A percentile compares a stretch with the other conserved stretches of the same genome.
These are phyloP conservation scores for Globia sparganii DNA, from an alignment of 2,888 invertebrate genomes.

Conservation along the genomic window DNA sequence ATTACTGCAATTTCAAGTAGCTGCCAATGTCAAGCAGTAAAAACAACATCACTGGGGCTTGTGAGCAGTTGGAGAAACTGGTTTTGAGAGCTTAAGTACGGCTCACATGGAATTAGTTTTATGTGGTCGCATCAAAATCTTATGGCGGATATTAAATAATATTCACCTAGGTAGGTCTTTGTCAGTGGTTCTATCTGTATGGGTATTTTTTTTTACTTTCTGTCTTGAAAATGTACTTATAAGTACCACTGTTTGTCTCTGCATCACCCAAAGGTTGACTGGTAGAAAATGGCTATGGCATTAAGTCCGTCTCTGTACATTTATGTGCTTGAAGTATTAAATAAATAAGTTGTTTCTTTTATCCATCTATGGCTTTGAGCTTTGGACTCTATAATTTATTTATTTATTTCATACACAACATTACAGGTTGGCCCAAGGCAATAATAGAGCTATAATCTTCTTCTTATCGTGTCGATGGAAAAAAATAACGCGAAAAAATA, in stretches of 20 bases:
- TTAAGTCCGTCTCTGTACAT: too few species aligned
- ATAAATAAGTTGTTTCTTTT: too few species aligned
- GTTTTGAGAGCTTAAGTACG: constrained; percentile 42
- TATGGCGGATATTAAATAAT: background rate
- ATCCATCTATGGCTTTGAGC: background rate
- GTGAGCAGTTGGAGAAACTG: constrained; percentile 41
- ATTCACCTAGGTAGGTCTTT: background rate
- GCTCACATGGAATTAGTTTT: constrained; percentile 24
- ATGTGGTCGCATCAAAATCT: constrained; percentile 9
- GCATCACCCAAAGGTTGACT: too few species aligned
- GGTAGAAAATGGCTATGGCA: too few species aligned
- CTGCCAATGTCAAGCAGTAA: constrained; percentile 51
- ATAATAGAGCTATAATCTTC: background rate
- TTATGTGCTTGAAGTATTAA: too few species aligned
- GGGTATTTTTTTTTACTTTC: background rate
- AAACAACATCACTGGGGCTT: constrained; percentile 37
- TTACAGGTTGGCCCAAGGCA: background rate
- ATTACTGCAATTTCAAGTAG: constrained; percentile 46
- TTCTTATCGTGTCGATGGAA: background rate
- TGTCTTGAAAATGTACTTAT: background rate
- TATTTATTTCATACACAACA: background rate
- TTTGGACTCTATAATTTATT: background rate
- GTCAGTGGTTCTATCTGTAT: background rate
- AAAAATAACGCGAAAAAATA: background rate
- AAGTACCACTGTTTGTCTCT: too few species aligned